Conservation (phyloP, 2,797 vertebrate species). For the Echeneis naucrates region DNA sequence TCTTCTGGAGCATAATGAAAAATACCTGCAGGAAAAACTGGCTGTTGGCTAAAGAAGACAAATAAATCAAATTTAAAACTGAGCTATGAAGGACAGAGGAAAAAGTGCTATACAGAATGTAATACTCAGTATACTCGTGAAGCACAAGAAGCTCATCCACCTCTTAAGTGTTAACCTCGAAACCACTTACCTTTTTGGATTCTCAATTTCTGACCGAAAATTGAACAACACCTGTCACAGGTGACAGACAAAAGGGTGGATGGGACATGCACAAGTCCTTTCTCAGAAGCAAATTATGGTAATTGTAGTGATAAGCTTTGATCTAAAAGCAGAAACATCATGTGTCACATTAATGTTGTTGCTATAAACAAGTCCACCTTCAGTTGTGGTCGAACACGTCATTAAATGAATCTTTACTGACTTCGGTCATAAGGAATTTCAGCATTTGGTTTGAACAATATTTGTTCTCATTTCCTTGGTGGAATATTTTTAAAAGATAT, state of each 20-base stretch:
- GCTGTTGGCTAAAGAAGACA: too few relatives aligned
- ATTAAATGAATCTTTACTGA: too few relatives aligned
- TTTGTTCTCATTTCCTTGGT: too few relatives aligned
- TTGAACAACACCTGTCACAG: not conserved
- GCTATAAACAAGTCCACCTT: too few relatives aligned
- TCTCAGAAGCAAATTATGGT: not conserved
- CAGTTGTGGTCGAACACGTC: too few relatives aligned
- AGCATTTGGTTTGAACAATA: too few relatives aligned
- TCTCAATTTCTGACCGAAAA: not conserved
- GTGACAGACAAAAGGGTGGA: constrained; percentile 7
- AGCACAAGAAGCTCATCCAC: constrained; percentile 26
- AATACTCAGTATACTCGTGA: not conserved
- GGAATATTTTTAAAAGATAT: too few relatives aligned
- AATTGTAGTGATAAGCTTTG: not conserved
- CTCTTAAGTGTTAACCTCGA: constrained; percentile 11
- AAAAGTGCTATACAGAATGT: constrained; percentile 1
- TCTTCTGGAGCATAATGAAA: not conserved
- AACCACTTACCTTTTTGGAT: not conserved
- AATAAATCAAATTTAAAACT: not conserved
- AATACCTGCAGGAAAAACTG: not conserved
- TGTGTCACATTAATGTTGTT: not conserved
- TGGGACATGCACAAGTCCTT: not conserved
- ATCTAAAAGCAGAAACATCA: not conserved
- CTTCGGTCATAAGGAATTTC: too few relatives aligned
- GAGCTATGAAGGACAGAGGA: not conserved